phyloP scores from a whole-genome alignment of 2,113 vertebrate genomes.

The Dicentrarchus labrax region DNA sequence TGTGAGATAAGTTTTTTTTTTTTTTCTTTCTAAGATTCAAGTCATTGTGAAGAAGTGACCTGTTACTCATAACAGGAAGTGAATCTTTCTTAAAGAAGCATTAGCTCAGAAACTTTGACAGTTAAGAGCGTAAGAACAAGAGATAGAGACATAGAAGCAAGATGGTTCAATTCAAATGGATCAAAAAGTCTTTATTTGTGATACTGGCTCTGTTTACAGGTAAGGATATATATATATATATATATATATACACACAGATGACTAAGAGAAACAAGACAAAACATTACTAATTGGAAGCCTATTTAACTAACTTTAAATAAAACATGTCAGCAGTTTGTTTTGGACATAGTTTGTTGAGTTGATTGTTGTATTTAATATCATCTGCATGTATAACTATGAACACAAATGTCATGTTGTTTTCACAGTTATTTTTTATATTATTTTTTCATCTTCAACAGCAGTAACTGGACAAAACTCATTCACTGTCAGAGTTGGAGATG shows the following conservation, averaged over 20 bases:
- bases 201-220: slow-evolving; percentile 12
- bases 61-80: not conserved
- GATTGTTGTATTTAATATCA: not conserved
- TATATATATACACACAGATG: not conserved
- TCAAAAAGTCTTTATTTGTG: not conserved
- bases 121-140: not conserved
- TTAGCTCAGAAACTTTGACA: not conserved
- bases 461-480: not conserved
- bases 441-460: not conserved
- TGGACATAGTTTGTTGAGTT: no score
- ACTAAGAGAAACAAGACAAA: not conserved
- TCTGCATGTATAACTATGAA: not conserved
- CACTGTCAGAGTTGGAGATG: not conserved
- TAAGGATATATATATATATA: no score
- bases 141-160: not conserved
- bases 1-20: no score
- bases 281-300: no score
- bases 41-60: not conserved
- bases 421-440: not conserved
- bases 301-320: no score
- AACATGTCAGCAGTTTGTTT: no score
- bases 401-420: not conserved
- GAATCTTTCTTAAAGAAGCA: not conserved
- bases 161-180: not conserved
- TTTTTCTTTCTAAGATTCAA: no score